phyloP scores from a whole-genome alignment of 2,888 invertebrate species.

The Ryuthela nishihirai region DNA sequence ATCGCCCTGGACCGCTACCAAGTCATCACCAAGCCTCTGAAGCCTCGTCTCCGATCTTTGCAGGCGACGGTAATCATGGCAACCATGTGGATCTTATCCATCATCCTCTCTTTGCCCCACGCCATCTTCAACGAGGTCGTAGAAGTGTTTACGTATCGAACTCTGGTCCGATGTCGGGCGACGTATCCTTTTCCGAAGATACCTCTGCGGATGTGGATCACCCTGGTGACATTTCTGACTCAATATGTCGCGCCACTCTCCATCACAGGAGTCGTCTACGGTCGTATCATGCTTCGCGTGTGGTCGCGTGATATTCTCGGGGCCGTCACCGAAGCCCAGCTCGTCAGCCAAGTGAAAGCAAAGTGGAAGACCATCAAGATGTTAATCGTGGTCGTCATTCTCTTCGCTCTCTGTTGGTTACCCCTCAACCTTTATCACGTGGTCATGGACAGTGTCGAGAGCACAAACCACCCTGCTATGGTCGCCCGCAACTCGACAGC shows the following conservation, averaged over 20 bases:
- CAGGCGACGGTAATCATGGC: conserved; percentile 48
- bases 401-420: conserved; percentile 54
- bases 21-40: conserved; percentile 52
- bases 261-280: conserved; percentile 52
- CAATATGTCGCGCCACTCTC: conserved; percentile 53
- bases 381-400: conserved; percentile 52
- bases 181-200: conserved; percentile 20
- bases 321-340: conserved; percentile 52
- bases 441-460: conserved; percentile 42
- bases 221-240: conserved; percentile 47
- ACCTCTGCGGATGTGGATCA: conserved; percentile 14
- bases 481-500: conserved; percentile 47
- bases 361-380: conserved; percentile 54
- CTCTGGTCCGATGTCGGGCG: conserved; percentile 20
- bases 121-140: conserved; percentile 42
- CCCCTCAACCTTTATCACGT: conserved; percentile 55
- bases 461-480: conserved; percentile 44
- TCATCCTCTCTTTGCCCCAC: conserved; percentile 50
- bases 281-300: conserved; percentile 46
- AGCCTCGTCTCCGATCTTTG: conserved; percentile 49
- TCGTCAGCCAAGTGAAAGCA: conserved; percentile 48
- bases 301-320: conserved; percentile 50
- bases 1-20: conserved; percentile 53
- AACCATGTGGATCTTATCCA: conserved; percentile 50
- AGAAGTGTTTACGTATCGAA: conserved; percentile 5